Percentiles rank a stretch among this genome's conserved stretches.
Conservation (phyloP, 2,888 invertebrate genomes). For the Formica aserva region DNA sequence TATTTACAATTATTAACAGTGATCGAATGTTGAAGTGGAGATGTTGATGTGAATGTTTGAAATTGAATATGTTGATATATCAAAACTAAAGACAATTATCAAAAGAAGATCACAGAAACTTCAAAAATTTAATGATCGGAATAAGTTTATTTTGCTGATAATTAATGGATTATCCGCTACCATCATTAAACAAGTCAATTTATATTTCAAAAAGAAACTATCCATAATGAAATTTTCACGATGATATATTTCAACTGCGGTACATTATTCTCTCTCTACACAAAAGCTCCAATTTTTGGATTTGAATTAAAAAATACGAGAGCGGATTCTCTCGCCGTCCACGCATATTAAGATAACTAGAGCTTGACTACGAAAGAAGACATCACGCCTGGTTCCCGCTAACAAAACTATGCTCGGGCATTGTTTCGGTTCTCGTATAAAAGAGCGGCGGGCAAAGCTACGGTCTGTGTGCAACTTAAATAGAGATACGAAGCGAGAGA, state of each 20-base stretch:
- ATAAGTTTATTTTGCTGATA: background rate
- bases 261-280: background rate
- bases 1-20: background rate
- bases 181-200: background rate
- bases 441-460: constrained; percentile 45
- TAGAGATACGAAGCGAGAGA: constrained; percentile 76
- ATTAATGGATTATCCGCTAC: background rate
- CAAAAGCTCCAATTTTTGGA: background rate
- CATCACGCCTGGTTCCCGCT: constrained; percentile 19
- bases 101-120: background rate
- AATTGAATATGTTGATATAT: background rate
- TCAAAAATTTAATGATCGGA: background rate
- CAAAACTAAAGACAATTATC: background rate
- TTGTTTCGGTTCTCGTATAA: constrained; percentile 33
- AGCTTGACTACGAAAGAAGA: constrained; percentile 29
- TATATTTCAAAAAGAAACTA: background rate
- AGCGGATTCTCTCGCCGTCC: background rate
- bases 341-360: constrained; percentile 13
- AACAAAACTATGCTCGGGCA: constrained; percentile 26
- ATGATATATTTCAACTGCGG: background rate
- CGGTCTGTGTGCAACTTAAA: constrained; percentile 65
- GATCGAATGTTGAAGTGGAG: background rate
- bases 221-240: background rate
- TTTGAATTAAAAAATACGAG: background rate
- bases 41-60: background rate